Percentiles rank a stretch among this genome's conserved stretches.
Evolutionary conservation across 2,797 vertebrate species (phyloP).

Genomic region (Microtus obscurus): DNA sequence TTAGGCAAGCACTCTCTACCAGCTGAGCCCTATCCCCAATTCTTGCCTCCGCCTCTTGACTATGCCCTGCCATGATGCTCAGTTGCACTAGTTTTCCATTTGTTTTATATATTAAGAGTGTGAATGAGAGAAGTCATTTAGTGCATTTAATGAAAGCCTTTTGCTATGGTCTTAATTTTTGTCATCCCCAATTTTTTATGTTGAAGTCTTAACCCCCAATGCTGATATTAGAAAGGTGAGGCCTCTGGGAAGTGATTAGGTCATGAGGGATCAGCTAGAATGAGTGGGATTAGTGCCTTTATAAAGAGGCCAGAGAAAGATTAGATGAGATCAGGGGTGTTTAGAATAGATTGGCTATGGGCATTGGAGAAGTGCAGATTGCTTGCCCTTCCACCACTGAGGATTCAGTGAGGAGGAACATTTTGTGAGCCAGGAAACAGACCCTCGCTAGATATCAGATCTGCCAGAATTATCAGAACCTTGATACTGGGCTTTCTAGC

Average conservation of each 20-base stretch:
- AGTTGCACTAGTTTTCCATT: background rate
- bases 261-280: background rate
- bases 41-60: background rate
- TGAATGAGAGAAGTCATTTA: background rate
- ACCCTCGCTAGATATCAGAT: background rate
- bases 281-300: background rate
- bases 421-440: background rate
- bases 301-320: background rate
- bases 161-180: background rate
- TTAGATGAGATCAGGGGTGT: background rate
- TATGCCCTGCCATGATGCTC: background rate
- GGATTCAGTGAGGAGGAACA: background rate
- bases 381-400: background rate
- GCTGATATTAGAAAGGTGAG: background rate
- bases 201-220: background rate
- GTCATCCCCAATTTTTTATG: background rate
- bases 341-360: background rate
- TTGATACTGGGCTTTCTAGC: background rate
- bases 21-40: background rate
- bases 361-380: background rate
- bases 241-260: background rate
- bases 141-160: background rate
- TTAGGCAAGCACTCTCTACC: background rate
- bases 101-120: slow-evolving; percentile 20
- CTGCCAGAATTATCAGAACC: background rate